Evolutionary conservation across 2,888 invertebrate genomes (phyloP), one percentile per base, ranked within the genome.

Genomic region (Erynnis tages): DNA sequence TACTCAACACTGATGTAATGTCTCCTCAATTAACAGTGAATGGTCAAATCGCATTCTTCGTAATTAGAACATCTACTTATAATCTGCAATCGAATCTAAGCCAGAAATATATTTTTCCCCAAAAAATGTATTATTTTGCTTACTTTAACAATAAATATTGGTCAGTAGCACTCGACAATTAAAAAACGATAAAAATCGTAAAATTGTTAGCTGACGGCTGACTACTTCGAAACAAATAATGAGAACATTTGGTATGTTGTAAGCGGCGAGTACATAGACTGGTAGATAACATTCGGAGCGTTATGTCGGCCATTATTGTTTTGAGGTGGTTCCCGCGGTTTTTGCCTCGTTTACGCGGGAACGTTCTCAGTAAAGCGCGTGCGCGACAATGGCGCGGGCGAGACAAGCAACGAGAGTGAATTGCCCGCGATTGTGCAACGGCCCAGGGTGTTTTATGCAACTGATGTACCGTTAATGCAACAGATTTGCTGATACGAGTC

Each of bases 231-330:
- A 73, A 71, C 63, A 70, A 66, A 69, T 66, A 79, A 77, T 82
- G 80, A 78, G 82, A 84, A 85, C 76, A 79, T 77, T 76, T 60
- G 69, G 73, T 73, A 77, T 81, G 78, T 80, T 74, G 82, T 78
- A 79, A 81, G 78, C 66, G 63, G 60, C 66, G 64, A 59, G 56
- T 66, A 68, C 54, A 55, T 64, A 65, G 71, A 38, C 21, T 29
- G 27, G 27, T 67, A 85, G 84, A 87, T 87, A 87, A 82, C 81
- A 85, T 87, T 83, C 68, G 81, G 78, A 79, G 80, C 79, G 81
- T 84, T 84, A 88, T 86, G 85, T 84, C 80, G 83, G 81, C 79
- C 79, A 81, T 86, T 80, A 84, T 88, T 85, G 82, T 82, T 76
- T 71, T 60, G 69, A 69, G 62, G 68, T 58, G 65, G 81, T 86